Conservation (phyloP, 2,888 invertebrate genomes). For the Lordiphosa andalusiaca region DNA sequence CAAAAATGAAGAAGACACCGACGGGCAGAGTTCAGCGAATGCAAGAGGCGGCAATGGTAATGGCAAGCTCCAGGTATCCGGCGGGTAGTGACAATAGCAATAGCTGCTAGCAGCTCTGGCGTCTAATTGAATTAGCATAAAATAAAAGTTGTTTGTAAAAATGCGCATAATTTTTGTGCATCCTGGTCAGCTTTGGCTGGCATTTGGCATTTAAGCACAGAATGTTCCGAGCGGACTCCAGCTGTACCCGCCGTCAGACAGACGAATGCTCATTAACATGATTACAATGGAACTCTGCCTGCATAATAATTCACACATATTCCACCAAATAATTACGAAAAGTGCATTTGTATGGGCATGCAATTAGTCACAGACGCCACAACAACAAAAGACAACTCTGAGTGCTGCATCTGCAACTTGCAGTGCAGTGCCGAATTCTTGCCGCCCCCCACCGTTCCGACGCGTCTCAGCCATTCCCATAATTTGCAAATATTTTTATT, state of each 20-base stretch:
- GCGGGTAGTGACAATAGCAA: conserved; percentile 42
- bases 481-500: conserved; percentile 73
- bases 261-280: conserved; percentile 64
- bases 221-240: conserved; percentile 17
- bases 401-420: conserved; percentile 45
- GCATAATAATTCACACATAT: conserved; percentile 49
- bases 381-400: conserved; percentile 17
- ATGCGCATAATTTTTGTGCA: conserved; percentile 54
- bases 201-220: conserved; percentile 48
- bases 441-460: conserved; percentile 25
- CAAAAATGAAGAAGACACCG: conserved; percentile 70
- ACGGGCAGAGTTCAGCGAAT: conserved; percentile 43
- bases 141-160: conserved; percentile 50
- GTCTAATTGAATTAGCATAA: conserved; percentile 70
- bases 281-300: conserved; percentile 60
- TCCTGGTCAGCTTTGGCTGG: conserved; percentile 56
- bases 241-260: conserved; percentile 5
- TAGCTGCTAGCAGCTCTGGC: conserved; percentile 38
- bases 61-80: background rate
- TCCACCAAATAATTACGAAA: conserved; percentile 67
- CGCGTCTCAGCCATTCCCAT: conserved; percentile 67
- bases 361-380: conserved; percentile 67
- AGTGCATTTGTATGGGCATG: conserved; percentile 67
- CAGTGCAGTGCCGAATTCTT: conserved; percentile 50
- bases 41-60: background rate